Conservation (phyloP, 2,113 vertebrate species). For the Cinclus cinclus region DNA sequence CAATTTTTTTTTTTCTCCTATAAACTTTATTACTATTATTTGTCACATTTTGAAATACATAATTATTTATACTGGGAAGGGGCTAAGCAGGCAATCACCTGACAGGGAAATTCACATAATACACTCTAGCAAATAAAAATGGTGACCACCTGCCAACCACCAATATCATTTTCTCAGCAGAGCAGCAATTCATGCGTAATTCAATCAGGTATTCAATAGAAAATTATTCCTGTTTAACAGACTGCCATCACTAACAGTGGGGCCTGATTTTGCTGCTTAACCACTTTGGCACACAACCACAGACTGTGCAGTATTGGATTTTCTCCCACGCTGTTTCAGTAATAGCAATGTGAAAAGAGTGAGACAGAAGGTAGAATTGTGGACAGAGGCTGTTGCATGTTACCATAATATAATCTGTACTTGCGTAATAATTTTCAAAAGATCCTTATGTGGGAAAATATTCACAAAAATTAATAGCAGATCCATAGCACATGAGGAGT, state of each 20-base stretch:
- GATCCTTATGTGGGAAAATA: background rate
- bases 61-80: constrained; percentile 30
- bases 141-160: constrained; percentile 35
- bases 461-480: background rate
- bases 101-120: constrained; percentile 43
- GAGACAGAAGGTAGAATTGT: background rate
- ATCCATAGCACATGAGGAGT: background rate
- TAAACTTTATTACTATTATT: constrained; percentile 58
- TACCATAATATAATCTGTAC: background rate
- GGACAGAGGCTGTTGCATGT: background rate
- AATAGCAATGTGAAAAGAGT: background rate
- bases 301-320: background rate
- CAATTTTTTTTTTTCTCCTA: background rate
- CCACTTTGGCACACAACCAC: constrained; percentile 16
- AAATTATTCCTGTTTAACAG: constrained; percentile 57
- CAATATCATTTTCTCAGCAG: constrained; percentile 53
- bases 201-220: constrained; percentile 63
- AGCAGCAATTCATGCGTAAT: constrained; percentile 58
- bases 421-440: background rate
- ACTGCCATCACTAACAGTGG: constrained; percentile 9
- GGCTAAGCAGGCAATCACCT: constrained; percentile 36
- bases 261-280: constrained; percentile 36
- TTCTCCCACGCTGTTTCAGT: background rate
- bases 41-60: constrained; percentile 43
- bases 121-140: constrained; percentile 48